Evolutionary conservation across 2,113 vertebrate genomes (phyloP), one percentile per base, ranked within the genome.

Genomic region (Lophotis ruficrista): DNA sequence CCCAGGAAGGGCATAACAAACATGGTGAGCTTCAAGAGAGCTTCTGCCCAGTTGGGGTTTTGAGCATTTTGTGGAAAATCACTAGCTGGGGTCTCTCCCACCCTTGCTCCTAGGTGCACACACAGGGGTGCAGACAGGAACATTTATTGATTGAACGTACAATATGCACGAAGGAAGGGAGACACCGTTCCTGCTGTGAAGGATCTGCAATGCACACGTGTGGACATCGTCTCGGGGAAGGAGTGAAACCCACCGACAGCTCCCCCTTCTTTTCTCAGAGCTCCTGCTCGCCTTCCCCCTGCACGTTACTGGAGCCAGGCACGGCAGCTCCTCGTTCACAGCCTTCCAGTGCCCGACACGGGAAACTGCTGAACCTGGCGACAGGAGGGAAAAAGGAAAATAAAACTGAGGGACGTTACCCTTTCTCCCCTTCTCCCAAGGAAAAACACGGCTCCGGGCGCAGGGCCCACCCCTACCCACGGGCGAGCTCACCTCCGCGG

Each of bases 51-150:
- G 17, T 53, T 28, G 9, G 22, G 7, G 8, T 62, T 82, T 68
- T 35, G 51, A 81, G 37, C 38, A 69, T 48, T 51, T 53, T 6
- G 30, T 9, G 47, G 56, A 65, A 93, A 80, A 60, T 71, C 43
- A 45, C 41, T 14, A 30, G 10, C 21, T 22, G 3, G 14, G 17
- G 25, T 41, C 75, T 45, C 17, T 35, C 53, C 18, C 31, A 61
- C 4, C 6, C 27, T 51, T 48, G 61, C 18, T 41, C 14, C 2
- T 11, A 51, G 35, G 28, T 22, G 27, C 19, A 2, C 7, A 4
- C 21, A 17, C 14, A 25, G 28, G 53, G 27, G 30, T 27, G 16
- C 9, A 11, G 41, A 30, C 0, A 37, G 16, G 5, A 9, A 15
- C 30, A 5, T 47, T 61, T 69, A 72, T 66, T 72, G 84, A 86